These are phyloP conservation scores for Ceratitis capitata DNA, from an alignment of 1,140 invertebrate genomes.

Conservation along the genomic window DNA sequence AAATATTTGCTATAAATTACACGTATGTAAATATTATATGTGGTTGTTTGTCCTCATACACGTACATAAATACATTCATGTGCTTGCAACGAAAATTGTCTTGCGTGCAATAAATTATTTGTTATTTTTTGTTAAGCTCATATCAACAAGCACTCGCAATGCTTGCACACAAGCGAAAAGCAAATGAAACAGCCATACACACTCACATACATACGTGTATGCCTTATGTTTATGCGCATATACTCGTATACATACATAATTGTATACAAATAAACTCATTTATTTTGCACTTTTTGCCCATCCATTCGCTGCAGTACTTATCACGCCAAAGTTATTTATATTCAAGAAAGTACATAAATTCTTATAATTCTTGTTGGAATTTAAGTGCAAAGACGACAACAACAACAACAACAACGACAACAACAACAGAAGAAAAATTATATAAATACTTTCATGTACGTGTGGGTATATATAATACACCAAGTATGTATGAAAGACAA, in stretches of 20 bases:
- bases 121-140: neutral
- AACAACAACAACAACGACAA: neutral
- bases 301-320: neutral
- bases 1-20: neutral
- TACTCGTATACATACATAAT: too few species aligned
- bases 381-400: neutral
- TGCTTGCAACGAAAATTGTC: neutral
- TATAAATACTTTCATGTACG: too few species aligned
- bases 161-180: neutral
- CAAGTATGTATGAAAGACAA: neutral
- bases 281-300: neutral
- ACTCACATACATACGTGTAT: too few species aligned
- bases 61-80: neutral
- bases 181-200: too few species aligned
- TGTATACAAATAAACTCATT: neutral
- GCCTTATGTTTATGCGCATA: too few species aligned
- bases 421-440: neutral
- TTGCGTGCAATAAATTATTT: neutral
- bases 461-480: too few species aligned
- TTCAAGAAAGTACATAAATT: neutral
- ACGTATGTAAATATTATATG: neutral
- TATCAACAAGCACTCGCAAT: too few species aligned
- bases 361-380: neutral
- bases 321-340: neutral
- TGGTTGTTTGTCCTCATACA: neutral